phyloP scores from a whole-genome alignment of 2,888 invertebrate genomes.

The Piscicola geometra region DNA sequence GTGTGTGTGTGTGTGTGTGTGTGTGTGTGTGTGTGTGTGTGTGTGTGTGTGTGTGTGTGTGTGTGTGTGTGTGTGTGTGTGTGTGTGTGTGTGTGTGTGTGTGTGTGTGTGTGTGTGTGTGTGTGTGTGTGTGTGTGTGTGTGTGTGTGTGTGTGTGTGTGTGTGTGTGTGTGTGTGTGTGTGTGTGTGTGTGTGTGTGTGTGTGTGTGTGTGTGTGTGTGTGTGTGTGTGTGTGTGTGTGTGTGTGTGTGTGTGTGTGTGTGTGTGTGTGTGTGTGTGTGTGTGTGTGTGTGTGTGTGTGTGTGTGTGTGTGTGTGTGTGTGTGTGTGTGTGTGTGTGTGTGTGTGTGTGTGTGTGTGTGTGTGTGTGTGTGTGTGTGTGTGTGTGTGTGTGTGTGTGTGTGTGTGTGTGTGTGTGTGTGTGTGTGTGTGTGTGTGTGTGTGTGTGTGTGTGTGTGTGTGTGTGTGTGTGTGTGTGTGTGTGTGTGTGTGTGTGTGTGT shows the following conservation, averaged over 20 bases:
- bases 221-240: no score
- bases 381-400: slow-evolving; percentile 16
- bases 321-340: not conserved
- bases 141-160: no score
- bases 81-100: no score
- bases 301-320: slow-evolving; percentile 18
- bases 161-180: no score
- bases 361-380: slow-evolving; percentile 15
- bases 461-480: slow-evolving; percentile 11
- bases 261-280: slow-evolving; percentile 17
- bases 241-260: not conserved
- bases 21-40: no score
- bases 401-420: slow-evolving; percentile 3
- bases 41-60: no score
- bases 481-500: slow-evolving; percentile 14
- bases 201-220: no score
- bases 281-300: slow-evolving; percentile 15
- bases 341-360: slow-evolving; percentile 21
- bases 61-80: no score
- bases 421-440: not conserved
- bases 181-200: no score
- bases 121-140: no score
- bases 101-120: no score
- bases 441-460: slow-evolving; percentile 1
- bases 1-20: no score